These are phyloP conservation scores for Tetragnatha montana DNA, from an alignment of 2,888 invertebrate species.

Conservation along the genomic window DNA sequence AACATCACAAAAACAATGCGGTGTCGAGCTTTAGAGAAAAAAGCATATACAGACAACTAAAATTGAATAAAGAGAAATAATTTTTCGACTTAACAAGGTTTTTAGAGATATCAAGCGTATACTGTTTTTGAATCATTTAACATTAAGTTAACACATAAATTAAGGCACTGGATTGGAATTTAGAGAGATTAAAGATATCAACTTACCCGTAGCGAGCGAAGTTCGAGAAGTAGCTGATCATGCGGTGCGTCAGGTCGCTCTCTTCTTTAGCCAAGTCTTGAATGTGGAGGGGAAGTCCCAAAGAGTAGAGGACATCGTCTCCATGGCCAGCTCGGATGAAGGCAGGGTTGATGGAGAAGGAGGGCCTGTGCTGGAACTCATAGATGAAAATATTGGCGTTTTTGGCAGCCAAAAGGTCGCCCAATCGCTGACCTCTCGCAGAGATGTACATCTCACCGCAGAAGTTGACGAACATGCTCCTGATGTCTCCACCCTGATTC, in stretches of 20 bases:
- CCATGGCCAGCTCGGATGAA: conserved; percentile 72
- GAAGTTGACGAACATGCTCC: conserved; percentile 66
- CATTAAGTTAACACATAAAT: too few relatives aligned
- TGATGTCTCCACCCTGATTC: background rate
- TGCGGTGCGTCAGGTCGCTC: conserved; percentile 36
- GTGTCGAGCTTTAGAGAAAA: too few relatives aligned
- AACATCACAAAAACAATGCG: too few relatives aligned
- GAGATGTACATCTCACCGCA: conserved; percentile 71
- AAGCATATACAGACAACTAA: too few relatives aligned
- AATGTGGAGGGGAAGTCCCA: conserved; percentile 69
- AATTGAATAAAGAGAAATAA: background rate
- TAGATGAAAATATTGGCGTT: conserved; percentile 73
- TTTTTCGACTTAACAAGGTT: background rate
- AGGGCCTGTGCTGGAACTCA: conserved; percentile 73
- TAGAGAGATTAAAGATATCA: background rate
- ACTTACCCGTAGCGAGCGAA: conserved; percentile 71
- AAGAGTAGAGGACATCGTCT: conserved; percentile 71
- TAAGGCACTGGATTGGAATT: too few relatives aligned
- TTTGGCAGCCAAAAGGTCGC: conserved; percentile 12
- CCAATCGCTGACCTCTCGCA: conserved; percentile 58
- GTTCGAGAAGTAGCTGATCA: conserved; percentile 53
- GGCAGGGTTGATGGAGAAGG: conserved; percentile 72
- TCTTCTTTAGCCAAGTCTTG: conserved; percentile 28
- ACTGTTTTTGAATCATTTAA: background rate
- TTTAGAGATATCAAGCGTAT: background rate